These are phyloP conservation scores for Mystacornis crossleyi DNA, from an alignment of 2,113 vertebrate genomes.

Conservation along the genomic window DNA sequence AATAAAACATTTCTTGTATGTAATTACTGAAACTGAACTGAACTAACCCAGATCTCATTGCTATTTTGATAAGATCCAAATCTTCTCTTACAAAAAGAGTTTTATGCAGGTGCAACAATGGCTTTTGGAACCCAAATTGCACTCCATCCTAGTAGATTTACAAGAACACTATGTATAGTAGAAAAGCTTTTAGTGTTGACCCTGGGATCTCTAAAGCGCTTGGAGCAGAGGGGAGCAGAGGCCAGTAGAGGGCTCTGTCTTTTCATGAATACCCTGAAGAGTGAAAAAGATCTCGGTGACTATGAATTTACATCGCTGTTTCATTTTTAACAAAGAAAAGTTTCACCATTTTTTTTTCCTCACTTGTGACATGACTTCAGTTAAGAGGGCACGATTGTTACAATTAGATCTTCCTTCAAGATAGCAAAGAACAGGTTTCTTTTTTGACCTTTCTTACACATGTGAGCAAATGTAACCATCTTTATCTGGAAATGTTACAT, in stretches of 20 bases:
- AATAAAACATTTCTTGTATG: neutral
- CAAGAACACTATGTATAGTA: fast-evolving
- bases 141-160: neutral
- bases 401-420: neutral
- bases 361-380: neutral
- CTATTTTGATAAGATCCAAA: neutral
- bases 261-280: neutral
- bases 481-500: neutral
- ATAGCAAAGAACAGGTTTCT: neutral
- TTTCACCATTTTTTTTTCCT: fast-evolving
- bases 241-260: conserved; percentile 46
- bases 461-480: neutral
- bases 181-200: neutral
- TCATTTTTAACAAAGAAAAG: neutral
- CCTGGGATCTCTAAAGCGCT: fast-evolving
- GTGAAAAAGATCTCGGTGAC: neutral
- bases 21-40: neutral
- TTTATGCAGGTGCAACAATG: neutral
- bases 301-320: neutral
- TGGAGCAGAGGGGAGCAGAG: fast-evolving
- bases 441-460: neutral
- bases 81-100: neutral
- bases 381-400: neutral
- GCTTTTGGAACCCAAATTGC: neutral
- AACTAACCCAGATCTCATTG: neutral